Percentiles rank a stretch among this genome's conserved stretches.
Evolutionary conservation across 1,140 invertebrate genomes (phyloP).

Genomic region (Hycleus phaleratus): DNA sequence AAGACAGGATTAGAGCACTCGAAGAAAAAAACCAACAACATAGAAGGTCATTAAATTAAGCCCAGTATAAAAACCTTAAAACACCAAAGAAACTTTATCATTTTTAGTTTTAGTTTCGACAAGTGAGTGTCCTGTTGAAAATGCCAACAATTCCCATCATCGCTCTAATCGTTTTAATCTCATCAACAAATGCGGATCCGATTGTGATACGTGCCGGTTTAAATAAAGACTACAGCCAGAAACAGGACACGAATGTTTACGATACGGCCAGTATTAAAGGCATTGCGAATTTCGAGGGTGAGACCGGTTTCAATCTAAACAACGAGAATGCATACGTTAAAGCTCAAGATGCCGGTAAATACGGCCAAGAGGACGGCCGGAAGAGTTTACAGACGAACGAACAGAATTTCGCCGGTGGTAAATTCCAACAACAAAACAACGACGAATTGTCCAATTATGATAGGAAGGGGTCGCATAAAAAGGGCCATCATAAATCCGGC

Average conservation of each 20-base stretch:
- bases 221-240: conserved; percentile 16
- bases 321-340: conserved; percentile 27
- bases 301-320: conserved; percentile 31
- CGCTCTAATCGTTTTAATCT: conserved; percentile 4
- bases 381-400: conserved; percentile 27
- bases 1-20: background rate
- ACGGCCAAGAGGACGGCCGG: conserved; percentile 23
- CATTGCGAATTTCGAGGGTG: conserved; percentile 18
- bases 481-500: conserved; percentile 56
- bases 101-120: no score
- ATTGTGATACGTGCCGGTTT: conserved; percentile 24
- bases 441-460: conserved; percentile 34
- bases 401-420: conserved; percentile 27
- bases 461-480: conserved; percentile 49
- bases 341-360: conserved; percentile 28
- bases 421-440: conserved; percentile 28
- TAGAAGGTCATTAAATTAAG: no score
- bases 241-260: conserved; percentile 20
- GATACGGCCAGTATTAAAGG: conserved; percentile 23
- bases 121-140: no score
- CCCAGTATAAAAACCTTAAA: no score
- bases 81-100: no score
- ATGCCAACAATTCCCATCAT: background rate
- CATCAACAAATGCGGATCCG: conserved; percentile 8
- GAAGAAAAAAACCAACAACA: background rate